Evolutionary conservation across 2,888 invertebrate species (phyloP).

Genomic region (Myopa tessellatipennis): DNA sequence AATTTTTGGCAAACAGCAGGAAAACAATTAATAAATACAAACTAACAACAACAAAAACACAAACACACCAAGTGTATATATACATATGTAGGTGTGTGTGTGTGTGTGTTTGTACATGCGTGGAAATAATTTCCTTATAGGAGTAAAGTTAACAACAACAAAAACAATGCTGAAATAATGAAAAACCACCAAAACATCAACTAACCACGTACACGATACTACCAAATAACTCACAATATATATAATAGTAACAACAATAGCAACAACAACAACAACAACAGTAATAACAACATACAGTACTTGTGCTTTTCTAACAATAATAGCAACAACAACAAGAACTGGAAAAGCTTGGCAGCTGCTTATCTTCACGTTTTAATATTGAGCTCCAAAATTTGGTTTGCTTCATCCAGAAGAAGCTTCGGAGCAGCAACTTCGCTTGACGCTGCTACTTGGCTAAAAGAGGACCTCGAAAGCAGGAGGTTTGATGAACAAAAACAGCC

Average conservation of each 20-base stretch:
- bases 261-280: not conserved
- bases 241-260: not conserved
- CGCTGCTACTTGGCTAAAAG: too few relatives aligned
- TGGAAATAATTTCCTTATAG: not conserved
- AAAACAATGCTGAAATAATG: not conserved
- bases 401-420: conserved; percentile 3
- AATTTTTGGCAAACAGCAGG: conserved; percentile 25
- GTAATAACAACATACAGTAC: too few relatives aligned
- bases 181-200: not conserved
- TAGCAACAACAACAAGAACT: not conserved
- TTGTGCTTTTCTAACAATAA: not conserved
- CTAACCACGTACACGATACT: not conserved
- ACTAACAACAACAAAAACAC: conserved; percentile 2
- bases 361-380: conserved; percentile 50
- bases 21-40: conserved; percentile 27
- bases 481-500: too few relatives aligned
- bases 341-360: conserved; percentile 46
- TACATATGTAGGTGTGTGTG: not conserved
- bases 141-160: not conserved
- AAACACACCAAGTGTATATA: not conserved
- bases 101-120: not conserved
- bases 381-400: conserved; percentile 37
- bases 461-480: not conserved
- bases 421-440: not conserved
- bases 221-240: not conserved